Base-by-base conservation (phyloP, 2,888 invertebrate genomes). In the Tipula helvola region DNA sequence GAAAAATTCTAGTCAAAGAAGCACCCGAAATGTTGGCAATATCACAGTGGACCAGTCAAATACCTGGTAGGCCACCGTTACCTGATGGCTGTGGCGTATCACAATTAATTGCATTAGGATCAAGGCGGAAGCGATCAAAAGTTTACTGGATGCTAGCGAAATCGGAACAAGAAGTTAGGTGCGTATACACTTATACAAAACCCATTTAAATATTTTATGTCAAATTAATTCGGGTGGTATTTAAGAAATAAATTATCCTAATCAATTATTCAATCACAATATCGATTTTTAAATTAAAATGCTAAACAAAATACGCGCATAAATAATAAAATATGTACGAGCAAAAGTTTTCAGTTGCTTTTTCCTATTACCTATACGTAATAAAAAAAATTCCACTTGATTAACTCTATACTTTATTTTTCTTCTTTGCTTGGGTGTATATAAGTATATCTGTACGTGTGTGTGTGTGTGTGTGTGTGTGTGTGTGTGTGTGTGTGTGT, bases 71-170 rank as follows among this genome's bases (percentile, higher is more conserved):
- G 88, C 96, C 96, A 0, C 92, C 94, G 57, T 92, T 96, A 88
- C 96, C 96, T 0, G 93, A 93, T 0, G 94, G 95, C 0, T 95
- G 95, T 87, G 93, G 93, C 88, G 92, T 95, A 36, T 94, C 94
- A n/a, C 96, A 96, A 90, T 92, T 96, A 47, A 94, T 96, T 92
- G 96, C 96, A 0, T 93, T 96, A 85, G 96, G 96, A 2, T 95
- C 95, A 87, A 91, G 94, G 12, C 92, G 94, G 87, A 93, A 94
- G 88, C 94, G 95, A 5, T 94, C 95, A 5, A 94, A 94, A 88
- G 96, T 96, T 8, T 95, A 96, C 88, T 97, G 96, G 96, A 95
- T 96, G 93, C 93, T 96, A 88, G 96, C 95, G 39, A 95, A 95
- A 90, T 95, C 95, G 16, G 95, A 96, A 88, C 93, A 94, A 28